A percentile compares a stretch with the other conserved stretches of the same genome.
Conservation (phyloP, 2,113 vertebrate genomes). For the Sander vitreus region DNA sequence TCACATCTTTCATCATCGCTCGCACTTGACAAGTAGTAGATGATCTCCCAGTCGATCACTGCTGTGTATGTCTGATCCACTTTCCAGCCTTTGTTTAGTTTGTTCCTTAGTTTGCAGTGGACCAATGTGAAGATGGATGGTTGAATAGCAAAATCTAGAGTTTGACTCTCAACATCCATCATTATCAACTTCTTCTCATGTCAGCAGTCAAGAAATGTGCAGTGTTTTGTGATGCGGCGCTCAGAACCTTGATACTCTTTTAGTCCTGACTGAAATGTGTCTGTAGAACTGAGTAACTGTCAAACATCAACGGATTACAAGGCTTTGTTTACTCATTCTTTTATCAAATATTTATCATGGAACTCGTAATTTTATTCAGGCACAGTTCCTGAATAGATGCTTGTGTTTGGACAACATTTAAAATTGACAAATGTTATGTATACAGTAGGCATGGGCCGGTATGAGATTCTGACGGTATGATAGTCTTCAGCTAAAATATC, state of each 20-base stretch:
- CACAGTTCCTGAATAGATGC: neutral
- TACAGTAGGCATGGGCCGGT: too few species aligned
- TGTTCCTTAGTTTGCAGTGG: constrained; percentile 23
- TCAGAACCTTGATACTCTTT: neutral
- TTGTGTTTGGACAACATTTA: neutral
- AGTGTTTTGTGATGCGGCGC: neutral
- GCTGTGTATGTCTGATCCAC: constrained; percentile 47
- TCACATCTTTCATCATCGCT: constrained; percentile 11
- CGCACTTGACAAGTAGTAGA: constrained; percentile 32
- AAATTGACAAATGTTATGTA: too few species aligned
- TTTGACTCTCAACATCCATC: neutral
- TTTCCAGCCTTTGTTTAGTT: constrained; percentile 17
- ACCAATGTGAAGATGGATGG: neutral
- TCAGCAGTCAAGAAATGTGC: neutral
- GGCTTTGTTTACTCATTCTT: neutral
- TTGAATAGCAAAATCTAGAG: neutral
- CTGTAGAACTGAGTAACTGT: neutral
- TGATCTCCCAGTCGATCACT: constrained; percentile 32
- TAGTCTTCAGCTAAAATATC: too few species aligned
- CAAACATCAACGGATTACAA: neutral
- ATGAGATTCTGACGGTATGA: too few species aligned
- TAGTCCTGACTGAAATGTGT: neutral
- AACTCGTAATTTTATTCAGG: too few species aligned
- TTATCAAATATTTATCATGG: neutral
- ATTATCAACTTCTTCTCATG: constrained; percentile 12